Evolutionary conservation across 2,888 invertebrate species (phyloP).

Genomic region (Hirtodrosophila alboralis): DNA sequence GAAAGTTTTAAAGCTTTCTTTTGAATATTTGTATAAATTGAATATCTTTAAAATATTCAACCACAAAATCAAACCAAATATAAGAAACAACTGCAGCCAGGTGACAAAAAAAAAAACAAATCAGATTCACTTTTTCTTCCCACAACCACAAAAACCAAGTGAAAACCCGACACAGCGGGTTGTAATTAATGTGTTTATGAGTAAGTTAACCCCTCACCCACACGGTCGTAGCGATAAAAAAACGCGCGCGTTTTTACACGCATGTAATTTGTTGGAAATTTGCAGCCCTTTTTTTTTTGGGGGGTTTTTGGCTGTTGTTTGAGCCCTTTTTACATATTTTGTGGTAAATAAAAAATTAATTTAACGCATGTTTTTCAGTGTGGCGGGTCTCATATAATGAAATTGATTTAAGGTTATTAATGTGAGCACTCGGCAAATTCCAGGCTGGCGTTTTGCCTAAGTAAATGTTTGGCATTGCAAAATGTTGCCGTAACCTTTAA

Average conservation of each 20-base stretch:
- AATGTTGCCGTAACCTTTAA: conserved; percentile 82
- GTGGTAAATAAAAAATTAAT: conserved; percentile 80
- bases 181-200: conserved; percentile 74
- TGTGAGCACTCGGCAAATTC: conserved; percentile 52
- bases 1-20: not conserved
- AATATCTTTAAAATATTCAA: no score
- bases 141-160: conserved; percentile 1
- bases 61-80: no score
- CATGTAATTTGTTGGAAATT: conserved; percentile 76
- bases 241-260: conserved; percentile 57
- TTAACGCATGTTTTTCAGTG: conserved; percentile 78
- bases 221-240: conserved; percentile 10
- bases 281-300: conserved; percentile 57
- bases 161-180: conserved; percentile 41
- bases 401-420: conserved; percentile 82
- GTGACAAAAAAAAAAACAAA: not conserved
- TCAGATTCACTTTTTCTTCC: conserved; percentile 7
- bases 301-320: no score
- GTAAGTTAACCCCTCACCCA: conserved; percentile 12
- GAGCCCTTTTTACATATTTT: conserved; percentile 41
- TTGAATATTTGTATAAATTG: no score
- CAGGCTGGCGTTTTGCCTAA: conserved; percentile 62
- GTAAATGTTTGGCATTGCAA: conserved; percentile 82
- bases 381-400: conserved; percentile 55
- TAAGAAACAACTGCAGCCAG: no score